These are phyloP conservation scores for Brachyalestes nurse DNA, from an alignment of 2,797 vertebrate species.

Conservation along the genomic window DNA sequence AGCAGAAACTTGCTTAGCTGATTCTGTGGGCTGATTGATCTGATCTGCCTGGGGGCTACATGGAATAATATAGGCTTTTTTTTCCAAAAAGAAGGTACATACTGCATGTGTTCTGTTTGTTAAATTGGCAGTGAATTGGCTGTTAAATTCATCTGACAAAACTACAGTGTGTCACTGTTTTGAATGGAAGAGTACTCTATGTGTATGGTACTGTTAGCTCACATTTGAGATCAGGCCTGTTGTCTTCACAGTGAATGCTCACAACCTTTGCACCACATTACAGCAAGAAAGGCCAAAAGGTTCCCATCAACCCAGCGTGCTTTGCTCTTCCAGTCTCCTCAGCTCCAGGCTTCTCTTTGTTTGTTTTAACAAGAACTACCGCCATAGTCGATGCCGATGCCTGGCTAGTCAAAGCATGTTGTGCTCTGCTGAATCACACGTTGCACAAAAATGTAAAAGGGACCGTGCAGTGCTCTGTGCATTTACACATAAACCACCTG, in stretches of 20 bases:
- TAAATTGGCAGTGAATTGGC: neutral
- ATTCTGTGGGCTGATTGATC: neutral
- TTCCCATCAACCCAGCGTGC: slow-evolving; percentile 35
- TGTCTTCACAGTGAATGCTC: slow-evolving; percentile 31
- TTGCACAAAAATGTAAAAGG: slow-evolving; percentile 69
- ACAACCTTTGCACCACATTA: slow-evolving; percentile 29
- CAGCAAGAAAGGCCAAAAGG: slow-evolving; percentile 36
- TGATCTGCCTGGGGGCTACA: slow-evolving; percentile 1
- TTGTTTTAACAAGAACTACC: slow-evolving; percentile 53
- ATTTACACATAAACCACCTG: slow-evolving; percentile 66
- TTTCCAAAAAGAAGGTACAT: neutral
- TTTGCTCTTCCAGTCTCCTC: slow-evolving; percentile 47
- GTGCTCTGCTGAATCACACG: slow-evolving; percentile 72
- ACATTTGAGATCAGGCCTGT: slow-evolving; percentile 32
- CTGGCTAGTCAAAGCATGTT: slow-evolving; percentile 77
- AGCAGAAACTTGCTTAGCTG: slow-evolving; percentile 11
- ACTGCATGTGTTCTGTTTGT: slow-evolving; percentile 4
- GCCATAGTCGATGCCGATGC: slow-evolving; percentile 59
- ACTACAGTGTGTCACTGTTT: neutral
- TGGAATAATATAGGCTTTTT: neutral
- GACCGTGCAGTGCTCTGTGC: slow-evolving; percentile 65
- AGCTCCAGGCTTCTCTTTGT: slow-evolving; percentile 51
- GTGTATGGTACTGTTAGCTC: slow-evolving; percentile 20
- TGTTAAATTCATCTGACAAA: slow-evolving; percentile 7
- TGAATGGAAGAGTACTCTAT: neutral